These are phyloP conservation scores for Teleopsis dalmanni DNA, from an alignment of 1,140 invertebrate species.

Conservation along the genomic window DNA sequence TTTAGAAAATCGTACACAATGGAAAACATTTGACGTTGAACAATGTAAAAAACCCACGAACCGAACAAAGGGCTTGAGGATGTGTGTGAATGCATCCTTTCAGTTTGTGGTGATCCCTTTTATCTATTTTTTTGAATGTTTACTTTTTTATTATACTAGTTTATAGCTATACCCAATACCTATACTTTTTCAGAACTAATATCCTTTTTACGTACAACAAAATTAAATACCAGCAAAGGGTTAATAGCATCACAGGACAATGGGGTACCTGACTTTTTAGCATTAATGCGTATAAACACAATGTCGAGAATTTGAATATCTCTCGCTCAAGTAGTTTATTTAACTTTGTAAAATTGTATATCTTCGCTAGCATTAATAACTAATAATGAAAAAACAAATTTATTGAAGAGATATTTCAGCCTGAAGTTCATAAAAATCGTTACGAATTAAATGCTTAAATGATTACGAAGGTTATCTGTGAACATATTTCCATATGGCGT, in stretches of 20 bases:
- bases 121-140: neutral
- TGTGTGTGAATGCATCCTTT: neutral
- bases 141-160: neutral
- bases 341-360: neutral
- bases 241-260: neutral
- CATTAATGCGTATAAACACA: slow-evolving; percentile 6
- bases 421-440: slow-evolving; percentile 2
- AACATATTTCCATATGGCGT: no score
- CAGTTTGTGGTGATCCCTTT: neutral
- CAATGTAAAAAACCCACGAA: slow-evolving; percentile 5
- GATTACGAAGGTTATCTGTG: slow-evolving; percentile 4
- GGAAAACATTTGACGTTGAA: neutral
- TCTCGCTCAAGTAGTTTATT: neutral
- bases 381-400: neutral
- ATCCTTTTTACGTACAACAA: neutral
- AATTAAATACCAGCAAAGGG: neutral
- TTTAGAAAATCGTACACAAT: slow-evolving; percentile 6
- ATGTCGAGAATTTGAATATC: neutral
- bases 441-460: slow-evolving; percentile 10
- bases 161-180: neutral
- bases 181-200: neutral
- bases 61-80: slow-evolving; percentile 8
- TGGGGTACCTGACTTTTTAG: slow-evolving; percentile 7
- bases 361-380: neutral
- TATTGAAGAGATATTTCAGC: neutral